Conservation (phyloP, 2,888 invertebrate genomes). For the Epinotia bilunana region DNA sequence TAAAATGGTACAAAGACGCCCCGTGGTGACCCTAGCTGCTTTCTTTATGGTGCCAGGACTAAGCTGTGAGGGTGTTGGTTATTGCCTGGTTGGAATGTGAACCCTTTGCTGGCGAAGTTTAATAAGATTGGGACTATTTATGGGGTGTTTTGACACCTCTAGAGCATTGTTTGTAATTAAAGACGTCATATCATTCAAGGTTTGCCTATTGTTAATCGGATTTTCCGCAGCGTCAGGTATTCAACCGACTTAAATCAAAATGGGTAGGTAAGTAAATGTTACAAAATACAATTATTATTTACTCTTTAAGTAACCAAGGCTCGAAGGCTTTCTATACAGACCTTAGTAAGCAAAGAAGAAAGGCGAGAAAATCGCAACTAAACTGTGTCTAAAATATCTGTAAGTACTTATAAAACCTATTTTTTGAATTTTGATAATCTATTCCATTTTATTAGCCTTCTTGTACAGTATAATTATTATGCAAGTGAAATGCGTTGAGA, state of each 20-base stretch:
- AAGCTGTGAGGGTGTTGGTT: conserved; percentile 68
- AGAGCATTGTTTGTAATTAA: conserved; percentile 24
- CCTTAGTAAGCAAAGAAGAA: too few relatives aligned
- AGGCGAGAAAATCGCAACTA: too few relatives aligned
- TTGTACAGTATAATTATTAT: too few relatives aligned
- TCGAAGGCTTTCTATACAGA: too few relatives aligned
- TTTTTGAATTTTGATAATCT: too few relatives aligned
- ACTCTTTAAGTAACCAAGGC: too few relatives aligned
- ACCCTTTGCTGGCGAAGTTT: conserved; percentile 40
- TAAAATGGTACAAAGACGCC: conserved; percentile 75
- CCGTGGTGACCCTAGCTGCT: conserved; percentile 58
- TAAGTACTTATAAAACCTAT: too few relatives aligned
- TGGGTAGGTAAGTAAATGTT: background rate
- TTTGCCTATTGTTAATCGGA: background rate
- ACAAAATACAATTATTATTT: too few relatives aligned
- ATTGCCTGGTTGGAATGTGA: conserved; percentile 41
- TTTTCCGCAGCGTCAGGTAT: background rate
- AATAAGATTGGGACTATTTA: conserved; percentile 40
- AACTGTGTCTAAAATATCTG: too few relatives aligned
- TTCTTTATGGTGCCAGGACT: conserved; percentile 72
- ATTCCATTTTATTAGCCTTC: too few relatives aligned
- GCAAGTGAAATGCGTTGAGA: too few relatives aligned
- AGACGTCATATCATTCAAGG: background rate
- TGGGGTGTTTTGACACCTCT: conserved; percentile 26
- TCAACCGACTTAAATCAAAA: background rate